Percentiles rank a stretch among this genome's conserved stretches.
These are phyloP conservation scores for Ceratotherium simum DNA, from an alignment of 2,113 vertebrate genomes.

Conservation along the genomic window DNA sequence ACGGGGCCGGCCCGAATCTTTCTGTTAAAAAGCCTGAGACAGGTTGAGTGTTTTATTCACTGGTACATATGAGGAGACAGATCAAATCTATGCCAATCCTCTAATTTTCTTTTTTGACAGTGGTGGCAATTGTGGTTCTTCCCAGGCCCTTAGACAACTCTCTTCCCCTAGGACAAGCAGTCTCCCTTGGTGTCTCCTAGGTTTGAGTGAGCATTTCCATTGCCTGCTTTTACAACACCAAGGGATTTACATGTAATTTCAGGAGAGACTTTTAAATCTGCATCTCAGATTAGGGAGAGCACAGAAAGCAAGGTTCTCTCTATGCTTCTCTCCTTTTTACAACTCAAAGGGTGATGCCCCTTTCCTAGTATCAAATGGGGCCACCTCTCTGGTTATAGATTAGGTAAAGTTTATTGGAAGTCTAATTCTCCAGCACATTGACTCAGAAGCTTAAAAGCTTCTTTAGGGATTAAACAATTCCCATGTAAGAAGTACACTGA, in stretches of 20 bases:
- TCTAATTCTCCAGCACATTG: constrained; percentile 37
- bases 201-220: neutral
- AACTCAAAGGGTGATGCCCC: neutral
- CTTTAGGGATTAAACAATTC: constrained; percentile 47
- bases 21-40: neutral
- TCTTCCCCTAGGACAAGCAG: neutral
- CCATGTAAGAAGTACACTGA: neutral
- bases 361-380: neutral
- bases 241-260: neutral
- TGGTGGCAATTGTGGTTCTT: neutral
- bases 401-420: neutral
- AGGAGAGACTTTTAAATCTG: neutral
- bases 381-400: neutral
- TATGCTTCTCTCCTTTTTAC: neutral
- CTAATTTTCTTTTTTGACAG: neutral
- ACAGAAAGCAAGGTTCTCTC: neutral
- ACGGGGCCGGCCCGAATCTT: no score
- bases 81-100: neutral
- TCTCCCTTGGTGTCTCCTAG: neutral
- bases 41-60: neutral
- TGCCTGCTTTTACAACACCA: neutral
- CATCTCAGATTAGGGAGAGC: neutral
- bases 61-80: neutral
- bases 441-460: constrained; percentile 7
- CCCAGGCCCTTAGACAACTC: neutral